These are phyloP conservation scores for Scaptomyza hsui DNA, from an alignment of 1,140 invertebrate species.

Conservation along the genomic window DNA sequence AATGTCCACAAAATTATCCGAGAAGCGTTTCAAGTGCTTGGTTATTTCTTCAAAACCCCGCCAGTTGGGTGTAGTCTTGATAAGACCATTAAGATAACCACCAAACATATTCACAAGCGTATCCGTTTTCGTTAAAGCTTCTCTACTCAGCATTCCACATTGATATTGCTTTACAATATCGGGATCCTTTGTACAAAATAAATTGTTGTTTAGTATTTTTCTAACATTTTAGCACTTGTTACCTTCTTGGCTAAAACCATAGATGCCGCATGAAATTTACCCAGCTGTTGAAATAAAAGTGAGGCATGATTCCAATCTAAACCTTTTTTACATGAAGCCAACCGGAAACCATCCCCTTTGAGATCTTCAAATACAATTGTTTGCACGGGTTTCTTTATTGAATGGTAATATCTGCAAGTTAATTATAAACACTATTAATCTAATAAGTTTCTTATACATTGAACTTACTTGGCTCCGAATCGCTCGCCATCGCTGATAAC, in stretches of 20 bases:
- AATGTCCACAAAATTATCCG: constrained; percentile 61
- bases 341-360: constrained; percentile 58
- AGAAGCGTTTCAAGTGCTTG: constrained; percentile 79
- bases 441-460: too few species aligned
- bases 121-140: constrained; percentile 57
- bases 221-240: neutral
- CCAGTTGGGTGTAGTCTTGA: constrained; percentile 52
- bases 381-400: constrained; percentile 66
- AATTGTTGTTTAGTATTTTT: neutral
- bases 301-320: constrained; percentile 73
- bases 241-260: constrained; percentile 76
- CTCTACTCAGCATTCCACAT: constrained; percentile 70
- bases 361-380: constrained; percentile 79
- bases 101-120: constrained; percentile 66
- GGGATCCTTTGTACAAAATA: constrained; percentile 64
- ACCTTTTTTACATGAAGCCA: constrained; percentile 64
- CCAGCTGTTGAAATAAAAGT: constrained; percentile 67
- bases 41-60: constrained; percentile 65
- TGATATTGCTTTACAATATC: constrained; percentile 56
- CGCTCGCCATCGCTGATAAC: constrained; percentile 54
- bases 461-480: constrained; percentile 71
- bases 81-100: constrained; percentile 65
- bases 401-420: constrained; percentile 84
- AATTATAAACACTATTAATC: too few species aligned
- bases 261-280: constrained; percentile 75